Evolutionary conservation across 2,888 invertebrate species (phyloP).

Genomic region (Platynereis dumerilii): DNA sequence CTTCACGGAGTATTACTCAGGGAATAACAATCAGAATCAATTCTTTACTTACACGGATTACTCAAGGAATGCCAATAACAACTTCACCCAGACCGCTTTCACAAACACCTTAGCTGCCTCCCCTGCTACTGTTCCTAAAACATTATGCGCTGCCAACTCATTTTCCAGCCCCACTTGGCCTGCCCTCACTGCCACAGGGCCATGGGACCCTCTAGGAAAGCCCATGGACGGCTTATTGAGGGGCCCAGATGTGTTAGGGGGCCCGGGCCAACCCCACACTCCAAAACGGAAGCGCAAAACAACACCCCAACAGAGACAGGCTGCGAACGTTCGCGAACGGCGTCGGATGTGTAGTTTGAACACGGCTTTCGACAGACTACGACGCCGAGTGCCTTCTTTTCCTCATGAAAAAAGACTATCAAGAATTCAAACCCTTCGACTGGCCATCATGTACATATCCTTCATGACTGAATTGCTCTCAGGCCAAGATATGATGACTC

Average conservation of each 20-base stretch:
- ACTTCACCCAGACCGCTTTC: neutral
- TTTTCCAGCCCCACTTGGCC: neutral
- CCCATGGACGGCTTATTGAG: neutral
- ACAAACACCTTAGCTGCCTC: neutral
- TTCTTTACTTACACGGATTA: constrained; percentile 11
- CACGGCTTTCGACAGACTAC: constrained; percentile 86
- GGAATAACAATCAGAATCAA: constrained; percentile 1
- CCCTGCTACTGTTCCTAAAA: neutral
- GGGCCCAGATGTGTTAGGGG: neutral
- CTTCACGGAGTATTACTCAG: constrained; percentile 20
- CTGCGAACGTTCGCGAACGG: constrained; percentile 88
- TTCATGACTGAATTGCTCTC: constrained; percentile 82
- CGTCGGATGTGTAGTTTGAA: constrained; percentile 91
- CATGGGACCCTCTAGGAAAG: constrained; percentile 9
- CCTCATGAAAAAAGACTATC: constrained; percentile 39
- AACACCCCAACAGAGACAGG: constrained; percentile 69
- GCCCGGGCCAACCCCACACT: neutral
- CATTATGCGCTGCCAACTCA: neutral
- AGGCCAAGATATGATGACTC: constrained; percentile 18
- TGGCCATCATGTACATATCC: constrained; percentile 94
- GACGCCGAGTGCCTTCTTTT: constrained; percentile 58
- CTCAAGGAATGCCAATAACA: neutral
- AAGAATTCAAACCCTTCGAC: constrained; percentile 78
- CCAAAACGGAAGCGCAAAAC: constrained; percentile 36
- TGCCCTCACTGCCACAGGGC: neutral